A percentile compares a stretch with the other conserved stretches of the same genome.
phyloP scores from a whole-genome alignment of 2,888 invertebrate genomes.

The Athalia circularis region DNA sequence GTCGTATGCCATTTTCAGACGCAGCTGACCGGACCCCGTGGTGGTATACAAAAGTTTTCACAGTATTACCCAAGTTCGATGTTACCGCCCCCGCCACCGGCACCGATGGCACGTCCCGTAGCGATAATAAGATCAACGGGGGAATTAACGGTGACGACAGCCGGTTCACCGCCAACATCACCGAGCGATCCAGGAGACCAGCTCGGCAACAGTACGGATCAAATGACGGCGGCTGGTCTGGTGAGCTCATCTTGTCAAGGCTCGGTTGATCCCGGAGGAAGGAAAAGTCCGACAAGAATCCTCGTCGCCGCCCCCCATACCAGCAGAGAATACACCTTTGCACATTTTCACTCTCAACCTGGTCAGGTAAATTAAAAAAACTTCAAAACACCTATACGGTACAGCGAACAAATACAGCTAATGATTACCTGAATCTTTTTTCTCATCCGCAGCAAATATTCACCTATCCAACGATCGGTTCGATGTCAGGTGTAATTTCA shows the following conservation, averaged over 20 bases:
- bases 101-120: constrained; percentile 97
- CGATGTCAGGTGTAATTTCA: constrained; percentile 91
- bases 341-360: constrained; percentile 95
- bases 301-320: constrained; percentile 75
- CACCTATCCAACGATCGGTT: constrained; percentile 91
- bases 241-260: constrained; percentile 72
- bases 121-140: constrained; percentile 95
- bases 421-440: background rate
- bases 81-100: constrained; percentile 95
- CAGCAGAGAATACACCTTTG: constrained; percentile 87
- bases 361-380: constrained; percentile 78
- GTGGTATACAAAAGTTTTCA: constrained; percentile 77
- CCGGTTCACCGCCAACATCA: constrained; percentile 80
- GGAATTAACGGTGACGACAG: constrained; percentile 78
- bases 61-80: constrained; percentile 94
- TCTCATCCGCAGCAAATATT: constrained; percentile 83
- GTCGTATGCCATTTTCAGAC: constrained; percentile 75
- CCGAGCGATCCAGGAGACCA: constrained; percentile 71
- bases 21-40: constrained; percentile 74
- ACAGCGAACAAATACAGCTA: background rate
- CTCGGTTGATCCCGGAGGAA: constrained; percentile 66
- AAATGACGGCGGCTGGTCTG: constrained; percentile 69
- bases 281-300: constrained; percentile 72
- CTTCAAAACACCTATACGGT: background rate
- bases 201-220: constrained; percentile 56